Evolutionary conservation across 2,888 invertebrate genomes (phyloP).

Genomic region (Xiphydria camelus): DNA sequence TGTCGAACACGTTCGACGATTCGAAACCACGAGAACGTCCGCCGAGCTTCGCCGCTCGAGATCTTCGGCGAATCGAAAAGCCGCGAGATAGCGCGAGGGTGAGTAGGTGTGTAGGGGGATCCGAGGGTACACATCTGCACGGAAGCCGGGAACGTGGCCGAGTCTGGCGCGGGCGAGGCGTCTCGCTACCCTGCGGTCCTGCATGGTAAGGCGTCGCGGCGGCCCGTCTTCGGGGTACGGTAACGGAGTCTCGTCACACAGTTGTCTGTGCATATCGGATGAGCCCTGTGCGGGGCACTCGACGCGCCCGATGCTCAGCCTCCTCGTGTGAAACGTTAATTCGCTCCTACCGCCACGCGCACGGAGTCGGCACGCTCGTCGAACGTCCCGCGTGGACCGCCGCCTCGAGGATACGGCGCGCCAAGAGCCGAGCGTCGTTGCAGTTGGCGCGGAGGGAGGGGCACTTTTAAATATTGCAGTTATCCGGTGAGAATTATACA

Average conservation of each 20-base stretch:
- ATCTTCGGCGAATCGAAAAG: no score
- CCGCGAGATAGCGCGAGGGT: no score
- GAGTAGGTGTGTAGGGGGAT: no score
- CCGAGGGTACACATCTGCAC: no score
- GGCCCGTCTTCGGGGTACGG: slow-evolving; percentile 35
- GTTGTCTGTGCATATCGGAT: slow-evolving; percentile 52
- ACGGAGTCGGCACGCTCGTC: slow-evolving; percentile 22
- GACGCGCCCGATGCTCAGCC: slow-evolving; percentile 38
- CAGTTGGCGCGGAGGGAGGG: slow-evolving; percentile 11
- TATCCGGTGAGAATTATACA: slow-evolving; percentile 18
- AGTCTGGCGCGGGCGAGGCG: no score
- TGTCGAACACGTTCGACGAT: no score
- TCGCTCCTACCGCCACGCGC: slow-evolving; percentile 13
- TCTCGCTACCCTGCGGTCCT: slow-evolving; percentile 30
- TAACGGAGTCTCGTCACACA: slow-evolving; percentile 53
- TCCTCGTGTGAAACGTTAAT: slow-evolving; percentile 49
- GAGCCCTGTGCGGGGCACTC: slow-evolving; percentile 28
- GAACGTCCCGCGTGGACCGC: slow-evolving; percentile 11
- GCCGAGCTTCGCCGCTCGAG: no score
- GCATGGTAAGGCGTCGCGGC: slow-evolving; percentile 30
- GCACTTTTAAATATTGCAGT: slow-evolving; percentile 24
- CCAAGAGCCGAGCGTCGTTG: slow-evolving; percentile 2
- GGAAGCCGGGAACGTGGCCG: no score
- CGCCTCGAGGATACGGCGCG: not conserved
- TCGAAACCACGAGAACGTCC: no score